A percentile compares a stretch with the other conserved stretches of the same genome.
Evolutionary conservation across 1,140 invertebrate genomes (phyloP).

Genomic region (Delia radicum): DNA sequence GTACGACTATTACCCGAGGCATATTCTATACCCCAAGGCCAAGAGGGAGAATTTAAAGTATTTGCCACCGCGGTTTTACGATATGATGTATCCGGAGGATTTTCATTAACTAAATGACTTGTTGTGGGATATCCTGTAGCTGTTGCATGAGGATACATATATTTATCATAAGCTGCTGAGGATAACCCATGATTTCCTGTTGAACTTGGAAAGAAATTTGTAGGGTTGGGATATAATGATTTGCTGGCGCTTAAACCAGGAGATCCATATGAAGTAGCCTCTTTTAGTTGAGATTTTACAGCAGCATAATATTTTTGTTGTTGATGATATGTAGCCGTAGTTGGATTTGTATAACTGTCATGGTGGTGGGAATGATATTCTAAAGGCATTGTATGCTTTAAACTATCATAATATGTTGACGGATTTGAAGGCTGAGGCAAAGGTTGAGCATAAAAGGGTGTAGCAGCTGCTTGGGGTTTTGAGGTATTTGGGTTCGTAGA

Average conservation of each 20-base stretch:
- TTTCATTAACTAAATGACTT: slow-evolving; percentile 5
- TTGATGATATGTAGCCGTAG: slow-evolving; percentile 19
- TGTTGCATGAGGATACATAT: not conserved
- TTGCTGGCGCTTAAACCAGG: slow-evolving; percentile 10
- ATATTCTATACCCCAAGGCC: slow-evolving; percentile 44
- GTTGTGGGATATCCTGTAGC: not conserved
- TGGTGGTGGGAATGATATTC: slow-evolving; percentile 31
- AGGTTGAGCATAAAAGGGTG: slow-evolving; percentile 45
- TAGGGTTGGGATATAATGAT: slow-evolving; percentile 33
- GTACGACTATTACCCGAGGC: slow-evolving; percentile 35
- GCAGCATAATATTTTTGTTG: slow-evolving; percentile 26
- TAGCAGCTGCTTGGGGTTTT: slow-evolving; percentile 48
- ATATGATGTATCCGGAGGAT: not conserved
- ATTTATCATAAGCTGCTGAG: not conserved
- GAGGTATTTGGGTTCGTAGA: not conserved
- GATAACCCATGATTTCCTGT: not conserved
- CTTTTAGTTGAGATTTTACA: slow-evolving; percentile 27
- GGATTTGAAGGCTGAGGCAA: not conserved
- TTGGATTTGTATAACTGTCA: slow-evolving; percentile 3
- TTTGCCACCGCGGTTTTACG: slow-evolving; percentile 30
- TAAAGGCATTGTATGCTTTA: slow-evolving; percentile 14
- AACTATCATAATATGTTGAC: slow-evolving; percentile 21
- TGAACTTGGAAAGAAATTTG: slow-evolving; percentile 37
- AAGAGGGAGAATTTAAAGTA: slow-evolving; percentile 31
- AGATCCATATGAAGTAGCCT: slow-evolving; percentile 23